phyloP scores from a whole-genome alignment of 2,888 invertebrate genomes.

The Dryobotodes eremita region DNA sequence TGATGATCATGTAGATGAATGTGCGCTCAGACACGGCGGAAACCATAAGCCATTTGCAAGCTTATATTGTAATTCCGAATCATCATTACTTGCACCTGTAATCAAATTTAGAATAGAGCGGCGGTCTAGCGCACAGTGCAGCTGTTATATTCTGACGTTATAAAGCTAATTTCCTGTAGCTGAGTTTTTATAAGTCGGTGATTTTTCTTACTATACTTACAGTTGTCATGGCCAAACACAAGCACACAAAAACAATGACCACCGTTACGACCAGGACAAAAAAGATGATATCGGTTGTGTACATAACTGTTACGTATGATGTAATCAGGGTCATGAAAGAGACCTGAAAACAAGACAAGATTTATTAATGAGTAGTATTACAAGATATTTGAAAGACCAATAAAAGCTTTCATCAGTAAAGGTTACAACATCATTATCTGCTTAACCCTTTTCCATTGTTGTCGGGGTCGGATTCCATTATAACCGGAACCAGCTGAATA shows the following conservation, averaged over 20 bases:
- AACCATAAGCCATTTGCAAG: no score
- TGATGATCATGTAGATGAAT: not conserved
- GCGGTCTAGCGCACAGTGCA: not conserved
- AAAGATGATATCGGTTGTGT: slow-evolving; percentile 64
- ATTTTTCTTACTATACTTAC: slow-evolving; percentile 48
- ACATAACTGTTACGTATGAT: slow-evolving; percentile 61
- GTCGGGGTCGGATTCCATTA: not conserved
- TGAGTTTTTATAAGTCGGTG: not conserved
- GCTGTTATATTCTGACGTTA: not conserved
- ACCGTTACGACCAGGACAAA: slow-evolving; percentile 66
- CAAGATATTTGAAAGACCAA: not conserved
- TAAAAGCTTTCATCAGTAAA: not conserved
- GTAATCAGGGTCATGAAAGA: slow-evolving; percentile 28
- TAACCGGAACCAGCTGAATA: not conserved
- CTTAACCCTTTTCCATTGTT: not conserved
- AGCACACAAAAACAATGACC: slow-evolving; percentile 51
- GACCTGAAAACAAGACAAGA: slow-evolving; percentile 28
- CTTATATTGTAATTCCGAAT: no score
- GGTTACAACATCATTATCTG: not conserved
- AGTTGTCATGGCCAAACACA: slow-evolving; percentile 68
- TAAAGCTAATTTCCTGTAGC: not conserved
- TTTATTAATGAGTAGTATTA: not conserved
- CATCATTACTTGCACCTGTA: no score
- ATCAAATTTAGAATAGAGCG: no score
- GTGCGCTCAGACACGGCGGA: no score